Evolutionary conservation across 2,888 invertebrate species (phyloP).

Genomic region (Philaethria dido): DNA sequence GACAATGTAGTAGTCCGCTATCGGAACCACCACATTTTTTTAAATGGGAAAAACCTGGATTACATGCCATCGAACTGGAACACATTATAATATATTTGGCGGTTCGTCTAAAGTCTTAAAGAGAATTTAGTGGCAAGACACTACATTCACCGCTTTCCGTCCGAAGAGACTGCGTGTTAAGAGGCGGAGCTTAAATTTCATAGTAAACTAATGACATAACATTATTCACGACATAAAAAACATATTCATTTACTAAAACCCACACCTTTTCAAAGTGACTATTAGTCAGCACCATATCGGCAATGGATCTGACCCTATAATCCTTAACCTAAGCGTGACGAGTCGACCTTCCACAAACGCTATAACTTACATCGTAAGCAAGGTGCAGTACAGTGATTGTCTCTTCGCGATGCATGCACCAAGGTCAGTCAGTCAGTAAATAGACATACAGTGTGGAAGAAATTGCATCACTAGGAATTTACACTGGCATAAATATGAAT

Average conservation of each 20-base stretch:
- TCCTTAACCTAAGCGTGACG: slow-evolving; percentile 83
- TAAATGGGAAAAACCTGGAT: no score
- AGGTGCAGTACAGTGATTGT: slow-evolving; percentile 83
- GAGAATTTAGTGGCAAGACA: no score
- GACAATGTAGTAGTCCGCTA: no score
- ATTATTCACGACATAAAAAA: no score
- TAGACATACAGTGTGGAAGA: slow-evolving; percentile 7
- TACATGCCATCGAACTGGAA: no score
- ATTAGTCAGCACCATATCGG: slow-evolving; percentile 39
- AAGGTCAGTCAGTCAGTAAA: slow-evolving; percentile 60
- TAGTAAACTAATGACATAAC: no score
- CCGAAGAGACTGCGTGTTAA: no score
- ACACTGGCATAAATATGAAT: neutral
- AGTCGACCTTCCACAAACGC: slow-evolving; percentile 77
- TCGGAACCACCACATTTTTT: no score
- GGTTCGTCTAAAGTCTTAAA: no score
- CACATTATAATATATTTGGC: no score
- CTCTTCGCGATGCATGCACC: slow-evolving; percentile 73
- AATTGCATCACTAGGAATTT: neutral
- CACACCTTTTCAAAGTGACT: slow-evolving; percentile 25
- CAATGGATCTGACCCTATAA: slow-evolving; percentile 56
- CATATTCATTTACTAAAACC: neutral
- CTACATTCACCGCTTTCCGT: no score
- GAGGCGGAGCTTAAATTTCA: no score
- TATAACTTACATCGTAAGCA: slow-evolving; percentile 74